A percentile compares a stretch with the other conserved stretches of the same genome.
Evolutionary conservation across 2,113 vertebrate species (phyloP).

Genomic region (Rhinichthys klamathensis): DNA sequence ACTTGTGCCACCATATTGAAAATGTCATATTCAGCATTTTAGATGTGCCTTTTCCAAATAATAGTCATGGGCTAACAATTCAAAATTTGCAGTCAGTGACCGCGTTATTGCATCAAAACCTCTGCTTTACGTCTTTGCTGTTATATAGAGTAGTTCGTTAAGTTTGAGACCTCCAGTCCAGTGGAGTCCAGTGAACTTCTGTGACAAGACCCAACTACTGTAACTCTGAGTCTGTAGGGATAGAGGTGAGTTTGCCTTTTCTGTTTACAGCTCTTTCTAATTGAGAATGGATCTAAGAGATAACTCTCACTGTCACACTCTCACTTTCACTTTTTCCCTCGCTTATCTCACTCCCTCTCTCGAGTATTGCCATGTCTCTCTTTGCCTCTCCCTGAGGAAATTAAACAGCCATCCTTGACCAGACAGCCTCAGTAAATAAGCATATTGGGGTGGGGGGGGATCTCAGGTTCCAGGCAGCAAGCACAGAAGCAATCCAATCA

Average conservation of each 20-base stretch:
- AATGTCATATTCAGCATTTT: not conserved
- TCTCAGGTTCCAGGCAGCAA: constrained; percentile 31
- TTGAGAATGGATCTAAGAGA: constrained; percentile 26
- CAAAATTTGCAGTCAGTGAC: not conserved
- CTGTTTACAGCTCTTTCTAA: constrained; percentile 10
- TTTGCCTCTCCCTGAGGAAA: constrained; percentile 63
- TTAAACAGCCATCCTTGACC: constrained; percentile 62
- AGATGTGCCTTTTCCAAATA: not conserved
- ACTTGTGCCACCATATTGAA: too few relatives aligned
- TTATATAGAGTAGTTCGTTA: not conserved
- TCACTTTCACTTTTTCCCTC: constrained; percentile 3
- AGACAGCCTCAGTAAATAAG: constrained; percentile 59
- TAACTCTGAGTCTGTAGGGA: not conserved
- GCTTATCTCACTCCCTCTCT: constrained; percentile 17
- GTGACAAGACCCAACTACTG: not conserved
- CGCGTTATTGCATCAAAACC: not conserved
- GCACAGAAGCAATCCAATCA: constrained; percentile 48
- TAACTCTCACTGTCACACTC: constrained; percentile 11
- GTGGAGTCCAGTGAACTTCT: not conserved
- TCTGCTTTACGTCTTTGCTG: not conserved
- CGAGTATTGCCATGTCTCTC: constrained; percentile 36
- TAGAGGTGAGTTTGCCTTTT: constrained; percentile 1
- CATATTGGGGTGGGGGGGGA: constrained; percentile 16
- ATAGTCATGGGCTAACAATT: not conserved
- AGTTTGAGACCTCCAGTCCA: not conserved